phyloP scores from a whole-genome alignment of 2,888 invertebrate species.

The Erpobdella octoculata region DNA sequence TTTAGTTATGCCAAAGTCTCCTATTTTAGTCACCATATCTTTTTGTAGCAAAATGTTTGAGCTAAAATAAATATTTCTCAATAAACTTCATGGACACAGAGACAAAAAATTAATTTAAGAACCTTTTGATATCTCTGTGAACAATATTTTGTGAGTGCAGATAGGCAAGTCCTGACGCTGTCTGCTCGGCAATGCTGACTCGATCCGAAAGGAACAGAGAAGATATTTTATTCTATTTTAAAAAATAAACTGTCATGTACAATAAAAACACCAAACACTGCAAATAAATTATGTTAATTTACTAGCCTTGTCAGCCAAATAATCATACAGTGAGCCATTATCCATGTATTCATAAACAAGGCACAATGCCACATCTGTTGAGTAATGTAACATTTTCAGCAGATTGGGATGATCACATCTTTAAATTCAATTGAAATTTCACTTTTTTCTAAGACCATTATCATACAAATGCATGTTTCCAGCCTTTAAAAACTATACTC shows the following conservation, averaged over 20 bases:
- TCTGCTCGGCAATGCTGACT: conserved; percentile 21
- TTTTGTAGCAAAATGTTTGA: conserved; percentile 5
- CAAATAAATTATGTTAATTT: no score
- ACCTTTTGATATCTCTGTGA: conserved; percentile 32
- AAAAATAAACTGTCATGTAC: not conserved
- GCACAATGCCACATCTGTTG: conserved; percentile 10
- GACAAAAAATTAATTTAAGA: not conserved
- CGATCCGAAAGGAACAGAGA: not conserved
- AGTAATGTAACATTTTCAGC: not conserved
- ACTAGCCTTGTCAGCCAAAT: not conserved
- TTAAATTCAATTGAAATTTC: not conserved
- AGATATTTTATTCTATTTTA: not conserved
- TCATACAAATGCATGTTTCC: not conserved
- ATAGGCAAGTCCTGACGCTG: conserved; percentile 21
- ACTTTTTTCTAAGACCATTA: not conserved
- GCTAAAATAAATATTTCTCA: not conserved
- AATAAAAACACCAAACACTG: no score
- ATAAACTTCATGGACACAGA: not conserved
- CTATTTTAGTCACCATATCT: conserved; percentile 9
- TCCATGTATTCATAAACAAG: conserved; percentile 23
- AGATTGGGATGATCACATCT: conserved; percentile 14
- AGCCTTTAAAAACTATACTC: not conserved
- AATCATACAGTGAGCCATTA: conserved; percentile 17
- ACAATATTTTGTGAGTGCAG: conserved; percentile 28
- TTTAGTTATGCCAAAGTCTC: conserved; percentile 17